Evolutionary conservation across 2,888 invertebrate genomes (phyloP).

Genomic region (Branchipolynoe longqiensis): DNA sequence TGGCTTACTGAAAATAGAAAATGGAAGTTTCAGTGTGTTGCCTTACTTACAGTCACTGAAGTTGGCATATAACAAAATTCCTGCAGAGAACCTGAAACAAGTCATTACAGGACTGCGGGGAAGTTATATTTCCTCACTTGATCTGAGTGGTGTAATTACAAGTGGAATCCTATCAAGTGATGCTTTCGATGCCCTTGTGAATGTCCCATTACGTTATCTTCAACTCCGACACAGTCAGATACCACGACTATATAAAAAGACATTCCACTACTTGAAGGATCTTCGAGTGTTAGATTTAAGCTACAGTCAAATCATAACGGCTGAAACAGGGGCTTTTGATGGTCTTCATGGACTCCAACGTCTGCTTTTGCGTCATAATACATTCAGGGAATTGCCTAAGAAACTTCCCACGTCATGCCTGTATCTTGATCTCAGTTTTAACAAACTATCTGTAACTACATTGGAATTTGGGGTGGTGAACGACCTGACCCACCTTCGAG

Average conservation of each 20-base stretch:
- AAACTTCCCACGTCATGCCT: neutral
- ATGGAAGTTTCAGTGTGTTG: conserved; percentile 9
- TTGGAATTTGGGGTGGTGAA: neutral
- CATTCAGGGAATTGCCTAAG: neutral
- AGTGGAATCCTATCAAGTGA: neutral
- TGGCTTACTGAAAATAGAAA: conserved; percentile 15
- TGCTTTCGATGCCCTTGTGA: neutral
- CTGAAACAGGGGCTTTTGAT: neutral
- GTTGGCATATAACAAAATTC: neutral
- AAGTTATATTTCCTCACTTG: neutral
- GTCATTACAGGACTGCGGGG: neutral
- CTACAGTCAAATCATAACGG: neutral
- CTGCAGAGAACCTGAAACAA: neutral
- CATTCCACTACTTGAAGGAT: neutral
- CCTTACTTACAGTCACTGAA: neutral
- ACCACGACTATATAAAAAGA: neutral
- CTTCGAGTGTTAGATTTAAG: neutral
- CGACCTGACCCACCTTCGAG: neutral
- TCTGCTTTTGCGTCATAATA: neutral
- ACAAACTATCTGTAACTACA: neutral
- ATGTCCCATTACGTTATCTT: neutral
- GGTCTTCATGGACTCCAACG: neutral
- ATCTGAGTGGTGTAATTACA: neutral
- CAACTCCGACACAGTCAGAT: conserved; percentile 1
- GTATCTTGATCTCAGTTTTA: conserved; percentile 16